Conservation (phyloP, 2,113 vertebrate species). For the Entomyzon cyanotis region DNA sequence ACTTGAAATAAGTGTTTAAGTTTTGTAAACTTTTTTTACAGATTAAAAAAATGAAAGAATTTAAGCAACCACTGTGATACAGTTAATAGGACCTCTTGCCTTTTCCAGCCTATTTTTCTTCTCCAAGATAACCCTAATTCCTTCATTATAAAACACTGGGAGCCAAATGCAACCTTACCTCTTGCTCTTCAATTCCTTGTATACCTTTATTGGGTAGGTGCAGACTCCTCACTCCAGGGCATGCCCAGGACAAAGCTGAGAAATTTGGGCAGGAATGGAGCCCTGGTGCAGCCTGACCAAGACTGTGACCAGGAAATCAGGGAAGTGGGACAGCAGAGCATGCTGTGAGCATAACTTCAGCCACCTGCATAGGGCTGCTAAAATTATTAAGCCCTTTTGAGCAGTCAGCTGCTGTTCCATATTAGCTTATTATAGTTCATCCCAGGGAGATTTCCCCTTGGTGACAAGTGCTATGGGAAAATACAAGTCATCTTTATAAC, state of each 20-base stretch:
- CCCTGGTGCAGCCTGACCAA: background rate
- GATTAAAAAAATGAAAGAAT: background rate
- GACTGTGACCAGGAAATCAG: background rate
- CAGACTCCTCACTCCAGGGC: background rate
- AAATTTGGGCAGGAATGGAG: background rate
- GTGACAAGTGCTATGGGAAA: background rate
- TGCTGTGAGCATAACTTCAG: fast-evolving
- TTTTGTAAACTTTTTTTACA: background rate
- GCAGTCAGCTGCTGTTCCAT: background rate
- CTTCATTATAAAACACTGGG: background rate
- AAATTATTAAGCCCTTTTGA: background rate
- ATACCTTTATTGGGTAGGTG: background rate
- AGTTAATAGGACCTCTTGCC: background rate
- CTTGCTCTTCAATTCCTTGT: background rate
- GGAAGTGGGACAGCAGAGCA: background rate
- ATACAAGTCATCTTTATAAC: background rate
- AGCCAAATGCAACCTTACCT: background rate
- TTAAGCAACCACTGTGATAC: background rate
- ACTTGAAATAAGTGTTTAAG: background rate
- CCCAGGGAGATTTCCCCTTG: background rate
- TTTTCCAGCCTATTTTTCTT: background rate
- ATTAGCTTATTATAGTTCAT: background rate
- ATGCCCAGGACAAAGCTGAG: background rate
- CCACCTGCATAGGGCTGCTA: background rate
- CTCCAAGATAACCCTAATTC: background rate